phyloP scores from a whole-genome alignment of 2,888 invertebrate species.

The Osedax frankpressi region DNA sequence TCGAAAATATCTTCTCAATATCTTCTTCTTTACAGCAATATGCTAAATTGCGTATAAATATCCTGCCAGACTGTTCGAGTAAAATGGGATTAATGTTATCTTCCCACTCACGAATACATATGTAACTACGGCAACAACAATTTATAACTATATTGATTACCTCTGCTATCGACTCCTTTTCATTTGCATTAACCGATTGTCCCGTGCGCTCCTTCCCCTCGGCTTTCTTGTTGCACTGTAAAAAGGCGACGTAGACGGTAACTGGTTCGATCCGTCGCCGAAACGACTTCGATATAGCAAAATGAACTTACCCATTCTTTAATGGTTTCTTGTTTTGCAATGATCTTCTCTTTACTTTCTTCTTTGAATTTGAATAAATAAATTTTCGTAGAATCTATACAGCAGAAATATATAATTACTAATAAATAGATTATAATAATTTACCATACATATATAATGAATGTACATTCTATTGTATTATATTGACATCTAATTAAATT shows the following conservation, averaged over 20 bases:
- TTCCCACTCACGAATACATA: too few species aligned
- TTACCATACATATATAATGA: too few species aligned
- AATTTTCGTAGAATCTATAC: background rate
- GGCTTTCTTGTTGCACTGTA: background rate
- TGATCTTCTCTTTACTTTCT: slow-evolving; percentile 5
- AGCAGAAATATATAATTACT: background rate
- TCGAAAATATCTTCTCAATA: slow-evolving; percentile 65
- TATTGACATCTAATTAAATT: too few species aligned
- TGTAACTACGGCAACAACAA: too few species aligned
- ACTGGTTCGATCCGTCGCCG: too few species aligned
- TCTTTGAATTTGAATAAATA: slow-evolving; percentile 1
- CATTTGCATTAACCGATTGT: background rate
- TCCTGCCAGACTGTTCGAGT: slow-evolving; percentile 60
- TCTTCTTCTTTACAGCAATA: slow-evolving; percentile 76
- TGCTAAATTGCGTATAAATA: slow-evolving; percentile 79
- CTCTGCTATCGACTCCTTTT: background rate
- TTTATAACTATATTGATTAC: too few species aligned
- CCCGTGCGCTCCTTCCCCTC: background rate
- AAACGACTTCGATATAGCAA: too few species aligned
- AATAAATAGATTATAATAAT: too few species aligned
- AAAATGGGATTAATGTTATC: slow-evolving; percentile 1
- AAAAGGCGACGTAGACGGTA: too few species aligned
- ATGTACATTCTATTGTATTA: too few species aligned
- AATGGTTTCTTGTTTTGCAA: background rate
- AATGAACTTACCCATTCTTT: background rate